A percentile compares a stretch with the other conserved stretches of the same genome.
phyloP scores from a whole-genome alignment of 1,140 invertebrate genomes.

The Musca vetustissima region DNA sequence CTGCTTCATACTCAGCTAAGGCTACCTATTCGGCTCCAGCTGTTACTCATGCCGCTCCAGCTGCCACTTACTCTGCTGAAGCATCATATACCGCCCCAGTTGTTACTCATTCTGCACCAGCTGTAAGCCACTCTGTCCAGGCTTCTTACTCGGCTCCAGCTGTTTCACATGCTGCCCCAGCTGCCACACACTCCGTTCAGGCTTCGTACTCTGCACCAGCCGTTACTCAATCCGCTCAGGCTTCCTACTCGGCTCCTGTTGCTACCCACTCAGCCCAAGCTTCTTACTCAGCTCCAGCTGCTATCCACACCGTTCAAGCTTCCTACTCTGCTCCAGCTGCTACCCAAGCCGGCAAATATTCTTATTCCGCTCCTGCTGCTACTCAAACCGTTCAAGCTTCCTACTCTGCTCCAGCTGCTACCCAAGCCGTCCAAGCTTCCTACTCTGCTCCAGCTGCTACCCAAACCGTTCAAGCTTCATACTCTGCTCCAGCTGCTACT shows the following conservation, averaged over 20 bases:
- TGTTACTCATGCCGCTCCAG: slow-evolving; percentile 28
- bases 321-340: slow-evolving; percentile 27
- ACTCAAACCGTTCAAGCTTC: neutral
- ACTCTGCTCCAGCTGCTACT: slow-evolving; percentile 1
- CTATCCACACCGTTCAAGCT: slow-evolving; percentile 4
- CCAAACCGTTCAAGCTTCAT: too few relatives aligned
- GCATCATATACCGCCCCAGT: slow-evolving; percentile 40
- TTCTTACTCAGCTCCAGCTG: slow-evolving; percentile 27
- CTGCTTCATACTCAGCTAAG: slow-evolving; percentile 43
- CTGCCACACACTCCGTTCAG: too few relatives aligned
- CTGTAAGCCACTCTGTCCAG: neutral
- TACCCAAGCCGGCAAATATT: neutral
- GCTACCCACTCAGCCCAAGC: slow-evolving; percentile 18
- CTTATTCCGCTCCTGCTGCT: slow-evolving; percentile 1
- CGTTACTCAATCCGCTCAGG: neutral
- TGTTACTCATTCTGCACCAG: slow-evolving; percentile 4
- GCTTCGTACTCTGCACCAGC: slow-evolving; percentile 26
- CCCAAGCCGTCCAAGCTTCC: neutral
- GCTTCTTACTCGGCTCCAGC: slow-evolving; percentile 25
- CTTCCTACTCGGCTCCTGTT: slow-evolving; percentile 36
- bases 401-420: neutral
- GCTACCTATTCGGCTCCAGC: slow-evolving; percentile 23
- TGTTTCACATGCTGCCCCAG: slow-evolving; percentile 31
- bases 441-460: slow-evolving; percentile 4
- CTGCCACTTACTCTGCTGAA: slow-evolving; percentile 30